Base-by-base conservation (phyloP, 2,797 vertebrate genomes). In the Enteromius unitaeniatus region DNA sequence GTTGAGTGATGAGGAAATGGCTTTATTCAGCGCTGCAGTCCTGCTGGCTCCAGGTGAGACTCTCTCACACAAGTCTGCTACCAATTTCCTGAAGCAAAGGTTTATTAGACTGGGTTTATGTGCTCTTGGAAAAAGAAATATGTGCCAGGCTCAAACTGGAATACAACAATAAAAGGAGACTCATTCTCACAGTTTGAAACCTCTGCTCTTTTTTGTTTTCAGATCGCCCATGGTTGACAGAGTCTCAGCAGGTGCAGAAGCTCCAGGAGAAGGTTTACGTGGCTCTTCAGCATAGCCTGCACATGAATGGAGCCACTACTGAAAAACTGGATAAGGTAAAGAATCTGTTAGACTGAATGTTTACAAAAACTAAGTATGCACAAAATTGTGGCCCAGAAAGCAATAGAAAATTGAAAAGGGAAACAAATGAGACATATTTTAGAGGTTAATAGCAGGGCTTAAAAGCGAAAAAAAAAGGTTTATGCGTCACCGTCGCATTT, bases 1-100 rank as follows among this genome's bases (percentile, higher is more conserved):
- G 91, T 93, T 98, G 79, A 96, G 95, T 0, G 97, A 98, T 0
- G 96, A 97, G 88, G 97, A 97, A 92, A 96, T 97, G 82, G 97
- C 97, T 65, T 92, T 98, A 65, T 97, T 97, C 88, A 96, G 96
- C 0, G 96, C 96, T 0, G 93, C 95, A 0, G 95, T 97, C 75
- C 94, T 98, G 47, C 90, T 98, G 60, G 96, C 96, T 1, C 96
- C 97, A 2, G 96, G 97, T 97, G 78, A 91, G 82, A 69, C 60
- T 15, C 28, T 37, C 58, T 17, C 40, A 64, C n/a, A 8, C 28
- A 19, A 15, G 58, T 53, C 17, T 67, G 67, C 14, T 64, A 34
- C 10, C 42, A 49, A 9, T 81, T 68, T 60, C 19, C 67, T 17
- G 37, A 58, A 21, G 23, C 51, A 75, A 74, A 51, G 6, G 13